A percentile compares a stretch with the other conserved stretches of the same genome.
phyloP scores from a whole-genome alignment of 2,113 vertebrate species.

The Oryzias woworae region DNA sequence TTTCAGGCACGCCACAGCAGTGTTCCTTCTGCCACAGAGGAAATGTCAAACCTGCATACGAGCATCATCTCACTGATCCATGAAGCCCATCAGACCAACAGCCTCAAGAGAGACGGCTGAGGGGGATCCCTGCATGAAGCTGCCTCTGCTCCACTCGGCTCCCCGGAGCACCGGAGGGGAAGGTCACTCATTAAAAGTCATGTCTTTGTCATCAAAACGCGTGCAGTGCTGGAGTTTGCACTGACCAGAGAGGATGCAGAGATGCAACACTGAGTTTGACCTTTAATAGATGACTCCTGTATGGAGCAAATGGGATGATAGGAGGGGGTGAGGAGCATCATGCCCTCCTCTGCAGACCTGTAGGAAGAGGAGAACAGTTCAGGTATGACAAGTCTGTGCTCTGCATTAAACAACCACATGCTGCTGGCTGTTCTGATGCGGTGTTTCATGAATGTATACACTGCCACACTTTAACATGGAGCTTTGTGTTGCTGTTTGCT shows the following conservation, averaged over 20 bases:
- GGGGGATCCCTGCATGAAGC: slow-evolving; percentile 44
- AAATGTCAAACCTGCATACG: slow-evolving; percentile 57
- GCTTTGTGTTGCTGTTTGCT: slow-evolving; percentile 16
- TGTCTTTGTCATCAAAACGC: slow-evolving; percentile 60
- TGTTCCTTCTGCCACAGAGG: slow-evolving; percentile 26
- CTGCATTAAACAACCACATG: slow-evolving; percentile 2
- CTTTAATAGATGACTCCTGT: slow-evolving; percentile 46
- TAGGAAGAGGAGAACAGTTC: slow-evolving; percentile 18
- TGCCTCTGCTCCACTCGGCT: slow-evolving; percentile 6
- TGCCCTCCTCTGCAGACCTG: background rate
- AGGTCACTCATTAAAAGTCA: slow-evolving; percentile 67
- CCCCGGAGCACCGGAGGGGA: slow-evolving; percentile 45
- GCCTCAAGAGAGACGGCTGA: slow-evolving; percentile 9
- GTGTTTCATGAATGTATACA: slow-evolving; percentile 39
- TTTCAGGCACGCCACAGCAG: background rate
- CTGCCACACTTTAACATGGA: slow-evolving; percentile 41
- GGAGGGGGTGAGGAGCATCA: background rate
- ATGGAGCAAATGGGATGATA: slow-evolving; percentile 18
- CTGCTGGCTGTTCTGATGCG: slow-evolving; percentile 32
- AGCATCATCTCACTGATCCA: slow-evolving; percentile 54
- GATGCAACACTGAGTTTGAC: slow-evolving; percentile 31
- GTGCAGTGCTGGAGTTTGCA: slow-evolving; percentile 27
- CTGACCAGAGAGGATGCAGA: slow-evolving; percentile 27
- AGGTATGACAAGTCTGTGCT: slow-evolving; percentile 14
- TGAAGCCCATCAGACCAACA: slow-evolving; percentile 29